These are phyloP conservation scores for Podilymbus podiceps DNA, from an alignment of 2,113 vertebrate genomes.

Conservation along the genomic window DNA sequence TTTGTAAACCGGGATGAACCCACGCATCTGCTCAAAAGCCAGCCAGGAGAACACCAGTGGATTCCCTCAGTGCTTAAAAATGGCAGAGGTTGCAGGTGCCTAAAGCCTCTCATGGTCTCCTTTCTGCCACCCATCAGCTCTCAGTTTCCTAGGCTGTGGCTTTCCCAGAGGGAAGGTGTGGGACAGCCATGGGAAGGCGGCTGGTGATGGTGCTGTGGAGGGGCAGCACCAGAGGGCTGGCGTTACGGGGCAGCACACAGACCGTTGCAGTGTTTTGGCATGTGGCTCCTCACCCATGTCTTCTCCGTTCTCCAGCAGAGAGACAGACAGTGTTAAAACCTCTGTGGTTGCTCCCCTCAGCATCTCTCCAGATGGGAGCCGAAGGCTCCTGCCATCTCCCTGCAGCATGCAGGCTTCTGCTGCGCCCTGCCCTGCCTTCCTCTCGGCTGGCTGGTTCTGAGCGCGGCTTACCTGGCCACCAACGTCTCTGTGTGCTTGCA, in stretches of 20 bases:
- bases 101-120: neutral
- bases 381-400: neutral
- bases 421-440: neutral
- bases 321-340: neutral
- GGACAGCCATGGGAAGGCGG: neutral
- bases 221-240: neutral
- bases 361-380: neutral
- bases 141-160: neutral
- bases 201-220: neutral
- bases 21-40: neutral
- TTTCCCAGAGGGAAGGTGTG: neutral
- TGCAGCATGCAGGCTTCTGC: neutral
- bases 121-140: neutral
- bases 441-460: neutral
- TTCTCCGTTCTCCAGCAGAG: neutral
- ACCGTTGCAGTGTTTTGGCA: neutral
- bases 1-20: neutral
- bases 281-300: accelerated
- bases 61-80: neutral
- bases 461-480: neutral
- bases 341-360: neutral
- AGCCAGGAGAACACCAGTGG: neutral
- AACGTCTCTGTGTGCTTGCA: neutral
- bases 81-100: neutral
- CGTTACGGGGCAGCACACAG: neutral